These are phyloP conservation scores for Allobates femoralis DNA, from an alignment of 2,797 vertebrate species.

Conservation along the genomic window DNA sequence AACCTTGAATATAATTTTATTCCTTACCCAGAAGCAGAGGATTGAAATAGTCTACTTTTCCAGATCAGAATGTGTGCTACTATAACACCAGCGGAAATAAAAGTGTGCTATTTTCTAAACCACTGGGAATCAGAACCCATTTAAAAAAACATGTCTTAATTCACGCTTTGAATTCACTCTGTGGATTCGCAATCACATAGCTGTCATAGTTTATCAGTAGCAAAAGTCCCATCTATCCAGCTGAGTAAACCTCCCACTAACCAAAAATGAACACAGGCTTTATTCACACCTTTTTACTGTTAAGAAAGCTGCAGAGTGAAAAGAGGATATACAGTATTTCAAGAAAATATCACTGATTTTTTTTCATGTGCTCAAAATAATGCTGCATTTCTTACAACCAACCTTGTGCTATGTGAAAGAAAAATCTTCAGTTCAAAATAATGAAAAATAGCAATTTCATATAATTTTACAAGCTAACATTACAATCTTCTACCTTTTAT, in stretches of 20 bases:
- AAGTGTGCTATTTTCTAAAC: slow-evolving; percentile 52
- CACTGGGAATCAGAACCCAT: slow-evolving; percentile 49
- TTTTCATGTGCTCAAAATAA: slow-evolving; percentile 14
- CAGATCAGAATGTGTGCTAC: slow-evolving; percentile 1
- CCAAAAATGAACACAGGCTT: slow-evolving; percentile 60
- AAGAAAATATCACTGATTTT: slow-evolving; percentile 15
- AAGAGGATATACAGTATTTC: slow-evolving; percentile 22
- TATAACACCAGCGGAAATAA: slow-evolving; percentile 17
- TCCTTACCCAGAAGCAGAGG: not conserved
- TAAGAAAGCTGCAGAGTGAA: slow-evolving; percentile 54
- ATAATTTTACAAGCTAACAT: not conserved
- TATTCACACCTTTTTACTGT: slow-evolving; percentile 57
- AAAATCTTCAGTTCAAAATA: not conserved
- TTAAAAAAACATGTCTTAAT: slow-evolving; percentile 60
- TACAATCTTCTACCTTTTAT: not conserved
- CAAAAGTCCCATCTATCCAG: slow-evolving; percentile 60
- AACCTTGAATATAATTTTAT: not conserved
- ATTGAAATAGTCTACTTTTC: not conserved
- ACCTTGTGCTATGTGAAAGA: not conserved
- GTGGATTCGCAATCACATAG: slow-evolving; percentile 62
- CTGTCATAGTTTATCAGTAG: slow-evolving; percentile 63
- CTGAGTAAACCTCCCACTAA: slow-evolving; percentile 56
- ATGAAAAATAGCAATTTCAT: not conserved
- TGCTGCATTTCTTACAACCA: not conserved
- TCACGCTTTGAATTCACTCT: slow-evolving; percentile 60